A percentile compares a stretch with the other conserved stretches of the same genome.
phyloP scores from a whole-genome alignment of 2,888 invertebrate genomes.

The Xestia xanthographa region DNA sequence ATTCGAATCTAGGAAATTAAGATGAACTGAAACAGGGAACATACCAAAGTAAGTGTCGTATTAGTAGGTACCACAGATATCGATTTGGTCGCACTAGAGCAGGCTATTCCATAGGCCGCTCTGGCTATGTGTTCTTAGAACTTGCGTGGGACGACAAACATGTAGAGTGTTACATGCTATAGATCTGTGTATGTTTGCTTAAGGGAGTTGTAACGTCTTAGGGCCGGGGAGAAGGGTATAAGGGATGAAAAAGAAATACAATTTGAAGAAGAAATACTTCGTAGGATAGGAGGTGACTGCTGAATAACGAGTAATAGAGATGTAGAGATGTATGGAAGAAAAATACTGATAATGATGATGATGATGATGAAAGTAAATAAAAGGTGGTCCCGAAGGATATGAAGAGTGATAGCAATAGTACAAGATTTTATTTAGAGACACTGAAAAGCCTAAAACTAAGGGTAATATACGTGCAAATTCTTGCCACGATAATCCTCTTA shows the following conservation, averaged over 20 bases:
- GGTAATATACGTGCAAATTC: neutral
- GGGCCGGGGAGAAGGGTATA: neutral
- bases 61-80: slow-evolving; percentile 31
- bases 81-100: slow-evolving; percentile 40
- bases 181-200: slow-evolving; percentile 11
- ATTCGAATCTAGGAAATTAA: neutral
- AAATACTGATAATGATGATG: too few species aligned
- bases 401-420: neutral
- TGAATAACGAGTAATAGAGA: too few species aligned
- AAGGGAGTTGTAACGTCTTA: slow-evolving; percentile 2
- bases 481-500: too few species aligned
- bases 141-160: slow-evolving; percentile 43
- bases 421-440: neutral
- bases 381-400: neutral
- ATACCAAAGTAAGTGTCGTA: slow-evolving; percentile 3
- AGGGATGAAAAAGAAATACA: neutral
- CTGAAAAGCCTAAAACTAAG: neutral
- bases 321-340: too few species aligned
- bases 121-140: slow-evolving; percentile 38
- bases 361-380: neutral
- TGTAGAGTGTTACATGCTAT: neutral
- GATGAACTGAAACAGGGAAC: neutral
- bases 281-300: neutral
- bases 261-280: neutral
- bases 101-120: slow-evolving; percentile 4